Conservation (phyloP, 2,888 invertebrate genomes). For the Blastobasis adustella region DNA sequence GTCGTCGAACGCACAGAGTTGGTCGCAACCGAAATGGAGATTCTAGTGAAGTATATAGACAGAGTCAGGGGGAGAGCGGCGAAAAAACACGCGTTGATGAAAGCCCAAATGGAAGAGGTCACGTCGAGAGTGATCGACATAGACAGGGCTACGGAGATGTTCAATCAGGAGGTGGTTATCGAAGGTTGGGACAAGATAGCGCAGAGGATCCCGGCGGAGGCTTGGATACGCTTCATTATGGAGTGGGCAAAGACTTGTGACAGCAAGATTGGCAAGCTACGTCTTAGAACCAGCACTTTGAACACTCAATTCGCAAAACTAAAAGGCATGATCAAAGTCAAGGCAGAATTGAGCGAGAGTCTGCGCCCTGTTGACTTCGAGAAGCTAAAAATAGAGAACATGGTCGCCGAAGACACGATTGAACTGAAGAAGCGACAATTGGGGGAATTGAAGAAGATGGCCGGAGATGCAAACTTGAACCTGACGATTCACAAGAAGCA, state of each 20-base stretch:
- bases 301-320: conserved; percentile 71
- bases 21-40: conserved; percentile 64
- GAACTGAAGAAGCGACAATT: conserved; percentile 71
- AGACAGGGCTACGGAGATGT: conserved; percentile 56
- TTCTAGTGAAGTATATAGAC: conserved; percentile 41
- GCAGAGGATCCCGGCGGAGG: conserved; percentile 77
- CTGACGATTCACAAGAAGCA: conserved; percentile 73
- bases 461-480: conserved; percentile 73
- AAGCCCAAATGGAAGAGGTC: conserved; percentile 74
- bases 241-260: conserved; percentile 75
- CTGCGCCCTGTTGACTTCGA: conserved; percentile 78
- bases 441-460: conserved; percentile 73
- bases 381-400: conserved; percentile 76
- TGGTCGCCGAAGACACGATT: conserved; percentile 62
- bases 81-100: conserved; percentile 51
- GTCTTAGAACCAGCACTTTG: conserved; percentile 72
- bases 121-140: conserved; percentile 65
- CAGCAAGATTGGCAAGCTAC: conserved; percentile 72
- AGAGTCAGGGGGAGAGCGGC: conserved; percentile 38
- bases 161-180: conserved; percentile 67
- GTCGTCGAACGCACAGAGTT: conserved; percentile 68
- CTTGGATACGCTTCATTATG: conserved; percentile 74
- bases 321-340: conserved; percentile 67
- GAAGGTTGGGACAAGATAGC: conserved; percentile 74
- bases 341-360: conserved; percentile 74